Percentiles rank a stretch among this genome's conserved stretches.
Conservation (phyloP, 2,113 vertebrate species). For the Tauraco erythrolophus region DNA sequence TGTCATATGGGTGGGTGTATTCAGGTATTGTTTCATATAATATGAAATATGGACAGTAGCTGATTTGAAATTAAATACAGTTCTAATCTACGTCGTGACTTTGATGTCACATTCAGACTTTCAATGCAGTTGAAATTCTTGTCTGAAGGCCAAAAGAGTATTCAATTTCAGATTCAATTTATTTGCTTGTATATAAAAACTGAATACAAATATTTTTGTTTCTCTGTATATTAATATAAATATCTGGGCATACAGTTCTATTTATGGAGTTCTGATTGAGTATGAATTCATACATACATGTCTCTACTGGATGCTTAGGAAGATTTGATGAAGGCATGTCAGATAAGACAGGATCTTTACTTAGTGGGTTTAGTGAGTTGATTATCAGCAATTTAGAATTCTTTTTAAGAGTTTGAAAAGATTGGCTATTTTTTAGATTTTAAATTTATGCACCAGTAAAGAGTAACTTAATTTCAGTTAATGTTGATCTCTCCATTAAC, state of each 20-base stretch:
- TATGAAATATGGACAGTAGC: neutral
- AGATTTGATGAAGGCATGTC: neutral
- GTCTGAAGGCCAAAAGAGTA: neutral
- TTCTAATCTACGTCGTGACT: neutral
- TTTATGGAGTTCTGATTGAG: neutral
- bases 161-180: neutral
- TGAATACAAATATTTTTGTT: neutral
- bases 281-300: neutral
- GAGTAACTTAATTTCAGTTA: neutral
- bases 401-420: neutral
- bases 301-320: neutral
- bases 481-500: neutral
- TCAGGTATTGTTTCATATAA: neutral
- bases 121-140: neutral
- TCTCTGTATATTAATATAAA: neutral
- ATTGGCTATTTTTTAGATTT: neutral
- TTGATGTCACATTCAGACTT: neutral
- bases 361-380: neutral
- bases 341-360: neutral
- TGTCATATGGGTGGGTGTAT: neutral
- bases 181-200: neutral
- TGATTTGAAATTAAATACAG: neutral
- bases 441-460: neutral
- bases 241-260: neutral
- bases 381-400: neutral